Evolutionary conservation across 1,140 invertebrate genomes (phyloP), one percentile per base, ranked within the genome.

Genomic region (Drosophila nasuta): DNA sequence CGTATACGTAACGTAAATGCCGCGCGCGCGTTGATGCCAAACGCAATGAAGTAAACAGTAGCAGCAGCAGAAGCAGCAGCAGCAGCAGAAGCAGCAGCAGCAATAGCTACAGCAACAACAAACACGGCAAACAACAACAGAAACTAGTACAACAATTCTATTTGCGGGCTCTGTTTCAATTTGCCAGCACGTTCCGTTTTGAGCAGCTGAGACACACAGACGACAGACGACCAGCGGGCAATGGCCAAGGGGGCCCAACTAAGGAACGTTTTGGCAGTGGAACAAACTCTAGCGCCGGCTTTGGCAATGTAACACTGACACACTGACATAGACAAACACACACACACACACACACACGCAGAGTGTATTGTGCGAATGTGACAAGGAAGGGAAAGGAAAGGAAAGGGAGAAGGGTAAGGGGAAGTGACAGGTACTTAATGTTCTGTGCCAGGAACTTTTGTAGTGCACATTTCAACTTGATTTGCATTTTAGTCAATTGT

Each of bases 261-360:
- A 25, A 4, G 13, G 30, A 41, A 52, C 48, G n/a, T 28, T 25
- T 13, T 43, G 48, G 33, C 48, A 41, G n/a, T 41, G 33, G 35
- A 15, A 51, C 30, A 28, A 56, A 28, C 43, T 57, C 25, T 49
- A 59, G 72, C 72, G 58, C 73, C 73, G 73, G 73, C 73, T 75
- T 71, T 75, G 73, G 59, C 67, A 71, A 58, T 75, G 73, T 71
- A 71, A 75, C 68, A 75, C 67, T 75, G 73, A 75, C 73, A 75
- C 59, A 75, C 33, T 71, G 62, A 65, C 73, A 75, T 25, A 56
- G 35, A 17, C 60, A 49, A 3, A 58, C 45, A 51, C 20, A 58
- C 11, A 33, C 46, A 43, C 11, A 25, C 38, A 64, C 35, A 46
- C 8, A 52, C 20, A 41, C 3, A 3, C 3, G 20, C 35, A 71